Base-by-base conservation (phyloP, 2,797 vertebrate genomes). In the Echeneis naucrates region DNA sequence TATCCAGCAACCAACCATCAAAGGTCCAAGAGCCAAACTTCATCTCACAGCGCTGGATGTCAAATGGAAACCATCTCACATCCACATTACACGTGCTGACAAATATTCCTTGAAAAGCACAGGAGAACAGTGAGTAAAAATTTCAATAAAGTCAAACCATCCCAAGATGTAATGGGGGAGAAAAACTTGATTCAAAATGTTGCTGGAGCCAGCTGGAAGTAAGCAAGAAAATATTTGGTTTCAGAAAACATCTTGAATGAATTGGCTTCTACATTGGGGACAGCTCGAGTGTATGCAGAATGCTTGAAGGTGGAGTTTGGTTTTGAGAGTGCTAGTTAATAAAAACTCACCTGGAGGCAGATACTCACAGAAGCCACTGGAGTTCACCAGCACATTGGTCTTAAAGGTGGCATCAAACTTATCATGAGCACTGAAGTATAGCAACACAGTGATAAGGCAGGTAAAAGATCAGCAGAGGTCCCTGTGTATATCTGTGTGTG, bases 21-120 rank as follows among this genome's bases (percentile, higher is more conserved):
- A 94, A 95, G 0, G 93, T 93, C 94, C 95, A 95, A 0, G 95
- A 95, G 64, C 95, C 95, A 47, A 95, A 95, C 85, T 95, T 95
- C n/a, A 95, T 68, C 66, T 95, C 93, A 23, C 94, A 95, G 55
- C 90, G 93, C 81, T 95, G 95, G 81, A 95, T 93, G 87, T 95
- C 94, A 47, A 95, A 95, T 0, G 95, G 95, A 77, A 95, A 95
- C 95, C 95, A 95, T 38, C 92, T 89, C n/a, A 95, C 95, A 7
- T 95, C 95, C 45, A 95, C 94, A 1, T 92, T 93, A 51, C 95
- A 95, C 0, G 94, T 94, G 80, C 95, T 95, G 82, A 94, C 81
- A 51, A 95, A 95, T 85, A 95, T 95, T 26, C 95, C 94, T 95
- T 74, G 3, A 32, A 68, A 75, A 30, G 21, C 10, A 47, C 42